Evolutionary conservation across 2,113 vertebrate genomes (phyloP).

Genomic region (Antechinus flavipes): DNA sequence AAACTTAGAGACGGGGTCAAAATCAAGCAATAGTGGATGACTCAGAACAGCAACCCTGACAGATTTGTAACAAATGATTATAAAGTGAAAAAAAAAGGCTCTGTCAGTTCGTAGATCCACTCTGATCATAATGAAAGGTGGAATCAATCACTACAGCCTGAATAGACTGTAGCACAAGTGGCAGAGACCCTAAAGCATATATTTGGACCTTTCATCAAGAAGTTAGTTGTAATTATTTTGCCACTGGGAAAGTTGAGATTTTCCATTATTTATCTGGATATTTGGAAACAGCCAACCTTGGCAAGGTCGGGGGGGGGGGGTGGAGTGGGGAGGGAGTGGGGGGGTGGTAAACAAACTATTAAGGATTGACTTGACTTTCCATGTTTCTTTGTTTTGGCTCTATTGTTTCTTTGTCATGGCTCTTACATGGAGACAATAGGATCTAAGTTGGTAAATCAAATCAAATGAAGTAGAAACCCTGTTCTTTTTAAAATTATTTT

Average conservation of each 20-base stretch:
- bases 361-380: neutral
- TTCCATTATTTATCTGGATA: neutral
- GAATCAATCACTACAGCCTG: neutral
- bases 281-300: neutral
- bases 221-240: neutral
- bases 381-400: neutral
- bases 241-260: neutral
- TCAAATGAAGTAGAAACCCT: neutral
- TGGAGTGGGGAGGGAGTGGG: neutral
- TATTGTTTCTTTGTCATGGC: neutral
- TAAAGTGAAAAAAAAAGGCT: slow-evolving; percentile 7
- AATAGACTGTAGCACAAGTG: neutral
- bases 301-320: neutral
- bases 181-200: neutral
- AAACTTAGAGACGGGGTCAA: slow-evolving; percentile 37
- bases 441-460: neutral
- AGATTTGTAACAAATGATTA: neutral
- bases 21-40: slow-evolving; percentile 11
- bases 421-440: neutral
- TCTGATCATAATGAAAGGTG: neutral
- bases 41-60: neutral
- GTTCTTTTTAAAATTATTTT: neutral
- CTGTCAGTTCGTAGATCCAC: neutral
- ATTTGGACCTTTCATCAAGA: neutral
- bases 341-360: slow-evolving; percentile 3